Base-by-base conservation (phyloP, 2,888 invertebrate genomes). In the Drosophila demipolita region DNA sequence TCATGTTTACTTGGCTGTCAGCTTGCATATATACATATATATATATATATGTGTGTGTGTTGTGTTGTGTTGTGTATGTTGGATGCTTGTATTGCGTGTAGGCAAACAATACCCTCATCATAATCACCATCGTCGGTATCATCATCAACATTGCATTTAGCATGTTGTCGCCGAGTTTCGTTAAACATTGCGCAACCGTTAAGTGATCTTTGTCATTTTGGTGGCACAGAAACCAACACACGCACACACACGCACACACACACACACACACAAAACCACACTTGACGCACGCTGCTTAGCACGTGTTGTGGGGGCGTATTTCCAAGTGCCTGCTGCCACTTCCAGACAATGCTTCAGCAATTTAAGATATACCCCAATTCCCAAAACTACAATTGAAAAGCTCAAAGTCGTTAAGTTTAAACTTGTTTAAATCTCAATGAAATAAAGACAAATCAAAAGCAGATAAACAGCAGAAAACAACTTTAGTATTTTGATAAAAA, bases 31-130 rank as follows among this genome's bases (percentile, higher is more conserved):
- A 12, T 23, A 29, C 33, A 42, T n/a, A 35, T 38, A 29, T 33
- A 12, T 23, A 23, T 42, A 38, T 40, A 29, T 54, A 58, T 59
- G 29, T 53, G 38, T 40, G 59, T 67, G 67, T 59, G 42, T 64
- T 55, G 38, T 64, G 33, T 29, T 57, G 45, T 60, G 52, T 54
- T 52, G 53, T 57, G 66, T 82, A 68, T 66, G 38, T 55, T 58
- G 64, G 78, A 42, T 73, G 80, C 80, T 80, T 65, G 75, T 75
- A 54, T 61, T 73, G 82, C 76, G 58, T 72, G 85, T 70, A 66
- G 69, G 72, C 65, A 78, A 78, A 75, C 78, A 80, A 66, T 62
- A 84, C 84, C 86, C 84, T 81, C 84, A 82, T 84, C 83, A 82
- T 64, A 65, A 66, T 72, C 84, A 61, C 71, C 77, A 66, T 59